Base-by-base conservation (phyloP, 2,888 invertebrate species). In the Drosophila suboccidentalis region DNA sequence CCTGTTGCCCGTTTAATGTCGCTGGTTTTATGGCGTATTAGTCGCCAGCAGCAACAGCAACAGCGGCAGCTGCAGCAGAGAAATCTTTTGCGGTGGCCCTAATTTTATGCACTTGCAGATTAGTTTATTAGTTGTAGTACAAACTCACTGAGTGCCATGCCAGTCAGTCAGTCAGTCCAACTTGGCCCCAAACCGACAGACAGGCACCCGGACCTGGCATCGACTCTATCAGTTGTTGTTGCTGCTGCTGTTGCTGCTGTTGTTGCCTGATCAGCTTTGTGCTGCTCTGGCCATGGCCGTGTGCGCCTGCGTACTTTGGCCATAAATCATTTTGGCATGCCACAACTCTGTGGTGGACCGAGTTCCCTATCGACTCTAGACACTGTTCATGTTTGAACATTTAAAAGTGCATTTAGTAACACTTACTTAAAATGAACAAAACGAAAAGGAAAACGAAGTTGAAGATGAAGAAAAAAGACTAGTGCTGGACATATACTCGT, bases 381-480 rank as follows among this genome's bases (percentile, higher is more conserved):
- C 53, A 38, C 65, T 70, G 79, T 77, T 88, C 86, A 82, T 86
- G 83, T 87, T 88, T 85, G 83, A 90, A 90, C 89, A 89, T 89
- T 89, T 89, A 85, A 90, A 87, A 87, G 89, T 90, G 85, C 91
- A 91, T 91, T 91, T 91, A 91, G 91, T 89, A 91, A 91, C 91
- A 91, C 91, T 90, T 82, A 91, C 90, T 91, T 91, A 91, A 90
- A 69, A 57, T 26, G 66, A 44, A 59, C 38, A 63, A 50, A 39
- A 60, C 66, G 55, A 43, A 55, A 53, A 13, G 41, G 46, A 47
- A 65, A 49, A 15, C 22, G 22, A 22, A 26, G 2, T 32, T 1
- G 4, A 59, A 1, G 34, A 10, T 1, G 38, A 59, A 54, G 60
- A 49, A 26, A 53, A 62, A 39, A 49, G 11, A 44, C n/a, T 41